A percentile compares a stretch with the other conserved stretches of the same genome.
phyloP scores from a whole-genome alignment of 1,140 invertebrate species.

The Condylostylus longicornis region DNA sequence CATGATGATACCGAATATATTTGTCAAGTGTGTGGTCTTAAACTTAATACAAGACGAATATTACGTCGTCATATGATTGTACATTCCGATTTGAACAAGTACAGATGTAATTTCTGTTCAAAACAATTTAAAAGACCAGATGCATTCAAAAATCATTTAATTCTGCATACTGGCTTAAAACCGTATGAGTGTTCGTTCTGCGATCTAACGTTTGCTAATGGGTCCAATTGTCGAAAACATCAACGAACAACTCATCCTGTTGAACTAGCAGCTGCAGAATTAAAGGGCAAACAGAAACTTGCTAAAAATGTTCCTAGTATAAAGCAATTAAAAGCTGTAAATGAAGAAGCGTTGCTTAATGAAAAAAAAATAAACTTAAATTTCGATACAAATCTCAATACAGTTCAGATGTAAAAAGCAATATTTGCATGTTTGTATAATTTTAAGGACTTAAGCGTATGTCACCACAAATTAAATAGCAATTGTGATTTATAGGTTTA shows the following conservation, averaged over 20 bases:
- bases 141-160: slow-evolving; percentile 32
- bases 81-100: slow-evolving; percentile 33
- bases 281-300: slow-evolving; percentile 10
- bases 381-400: no score
- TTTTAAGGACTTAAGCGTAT: no score
- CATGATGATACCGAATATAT: slow-evolving; percentile 35
- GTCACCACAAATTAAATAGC: no score
- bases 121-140: slow-evolving; percentile 27
- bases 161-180: slow-evolving; percentile 32
- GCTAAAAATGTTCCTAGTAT: slow-evolving; percentile 21
- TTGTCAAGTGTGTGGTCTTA: slow-evolving; percentile 34
- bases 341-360: no score
- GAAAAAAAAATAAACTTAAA: no score
- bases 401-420: no score
- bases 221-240: slow-evolving; percentile 35
- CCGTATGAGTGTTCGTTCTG: slow-evolving; percentile 36
- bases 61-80: slow-evolving; percentile 35
- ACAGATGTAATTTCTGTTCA: slow-evolving; percentile 31
- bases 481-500: no score
- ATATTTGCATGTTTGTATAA: no score
- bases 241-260: slow-evolving; percentile 34
- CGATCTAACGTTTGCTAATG: slow-evolving; percentile 34
- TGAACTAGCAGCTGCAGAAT: slow-evolving; percentile 31
- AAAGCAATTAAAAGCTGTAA: slow-evolving; percentile 20
- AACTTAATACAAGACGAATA: slow-evolving; percentile 33